phyloP scores from a whole-genome alignment of 2,888 invertebrate genomes.

The Eupithecia subumbrata region DNA sequence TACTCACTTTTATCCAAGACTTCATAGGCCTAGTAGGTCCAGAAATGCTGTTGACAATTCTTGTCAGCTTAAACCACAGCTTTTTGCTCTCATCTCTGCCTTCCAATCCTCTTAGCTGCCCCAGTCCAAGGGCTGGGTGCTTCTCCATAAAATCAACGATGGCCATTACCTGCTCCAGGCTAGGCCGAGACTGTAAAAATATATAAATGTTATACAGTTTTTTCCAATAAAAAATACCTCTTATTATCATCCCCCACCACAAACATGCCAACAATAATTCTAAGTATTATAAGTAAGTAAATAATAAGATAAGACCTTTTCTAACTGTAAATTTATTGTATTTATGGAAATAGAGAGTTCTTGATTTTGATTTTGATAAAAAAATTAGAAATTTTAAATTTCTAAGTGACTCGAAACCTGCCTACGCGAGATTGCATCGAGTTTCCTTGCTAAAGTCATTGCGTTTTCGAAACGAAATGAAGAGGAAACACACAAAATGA shows the following conservation, averaged over 20 bases:
- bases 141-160: slow-evolving; percentile 79
- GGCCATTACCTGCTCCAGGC: slow-evolving; percentile 73
- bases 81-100: slow-evolving; percentile 75
- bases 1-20: slow-evolving; percentile 76
- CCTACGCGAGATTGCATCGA: slow-evolving; percentile 42
- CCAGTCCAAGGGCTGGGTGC: slow-evolving; percentile 67
- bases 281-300: too few species aligned
- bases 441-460: slow-evolving; percentile 50
- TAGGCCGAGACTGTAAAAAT: slow-evolving; percentile 71
- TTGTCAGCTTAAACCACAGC: slow-evolving; percentile 71
- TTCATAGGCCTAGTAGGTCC: slow-evolving; percentile 77
- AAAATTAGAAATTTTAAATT: too few species aligned
- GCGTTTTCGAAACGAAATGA: slow-evolving; percentile 36
- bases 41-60: slow-evolving; percentile 67
- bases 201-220: not conserved
- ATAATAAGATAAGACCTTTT: too few species aligned
- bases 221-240: not conserved
- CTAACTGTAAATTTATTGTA: too few species aligned
- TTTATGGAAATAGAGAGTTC: too few species aligned
- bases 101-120: slow-evolving; percentile 71
- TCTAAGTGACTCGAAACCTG: not conserved
- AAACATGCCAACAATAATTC: not conserved
- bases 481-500: slow-evolving; percentile 13
- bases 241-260: not conserved
- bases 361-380: not conserved